phyloP scores from a whole-genome alignment of 2,113 vertebrate species.

The Andinoacara biseriatus region DNA sequence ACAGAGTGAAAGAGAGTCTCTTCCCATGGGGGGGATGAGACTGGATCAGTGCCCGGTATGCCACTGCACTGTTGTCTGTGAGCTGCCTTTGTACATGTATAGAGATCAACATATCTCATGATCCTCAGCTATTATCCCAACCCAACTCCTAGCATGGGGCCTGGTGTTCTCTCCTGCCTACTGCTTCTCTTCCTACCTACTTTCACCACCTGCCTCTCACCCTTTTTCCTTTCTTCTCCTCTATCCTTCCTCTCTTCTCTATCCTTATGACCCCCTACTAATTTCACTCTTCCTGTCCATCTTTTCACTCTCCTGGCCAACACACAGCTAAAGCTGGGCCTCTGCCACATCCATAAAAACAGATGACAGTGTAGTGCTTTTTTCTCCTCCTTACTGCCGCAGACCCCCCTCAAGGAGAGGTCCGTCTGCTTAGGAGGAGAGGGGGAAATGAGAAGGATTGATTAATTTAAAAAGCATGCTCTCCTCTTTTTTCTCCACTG shows the following conservation, averaged over 20 bases:
- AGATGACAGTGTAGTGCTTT: slow-evolving; percentile 59
- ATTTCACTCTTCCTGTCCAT: slow-evolving; percentile 14
- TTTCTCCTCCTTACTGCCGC: slow-evolving; percentile 32
- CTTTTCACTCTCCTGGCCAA: slow-evolving; percentile 35
- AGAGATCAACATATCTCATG: slow-evolving; percentile 59
- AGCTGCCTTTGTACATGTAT: slow-evolving; percentile 54
- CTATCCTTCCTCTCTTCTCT: slow-evolving; percentile 13
- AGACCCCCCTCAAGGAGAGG: slow-evolving; percentile 58
- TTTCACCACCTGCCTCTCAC: background rate
- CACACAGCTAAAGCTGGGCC: slow-evolving; percentile 49
- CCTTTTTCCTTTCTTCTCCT: background rate
- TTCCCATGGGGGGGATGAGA: slow-evolving; percentile 56
- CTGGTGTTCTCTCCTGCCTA: slow-evolving; percentile 15
- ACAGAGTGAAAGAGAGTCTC: slow-evolving; percentile 39
- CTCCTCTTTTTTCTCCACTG: slow-evolving; percentile 33
- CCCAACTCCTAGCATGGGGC: slow-evolving; percentile 47
- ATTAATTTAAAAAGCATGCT: slow-evolving; percentile 75
- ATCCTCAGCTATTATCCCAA: slow-evolving; percentile 47
- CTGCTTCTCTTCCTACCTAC: background rate
- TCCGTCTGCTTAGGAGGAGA: slow-evolving; percentile 64
- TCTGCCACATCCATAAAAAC: slow-evolving; percentile 66
- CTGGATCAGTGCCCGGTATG: slow-evolving; percentile 49
- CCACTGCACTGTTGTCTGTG: slow-evolving; percentile 66
- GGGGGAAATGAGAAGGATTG: slow-evolving; percentile 68
- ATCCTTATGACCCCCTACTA: background rate